phyloP scores from a whole-genome alignment of 2,888 invertebrate genomes.

The Papilio demoleus region DNA sequence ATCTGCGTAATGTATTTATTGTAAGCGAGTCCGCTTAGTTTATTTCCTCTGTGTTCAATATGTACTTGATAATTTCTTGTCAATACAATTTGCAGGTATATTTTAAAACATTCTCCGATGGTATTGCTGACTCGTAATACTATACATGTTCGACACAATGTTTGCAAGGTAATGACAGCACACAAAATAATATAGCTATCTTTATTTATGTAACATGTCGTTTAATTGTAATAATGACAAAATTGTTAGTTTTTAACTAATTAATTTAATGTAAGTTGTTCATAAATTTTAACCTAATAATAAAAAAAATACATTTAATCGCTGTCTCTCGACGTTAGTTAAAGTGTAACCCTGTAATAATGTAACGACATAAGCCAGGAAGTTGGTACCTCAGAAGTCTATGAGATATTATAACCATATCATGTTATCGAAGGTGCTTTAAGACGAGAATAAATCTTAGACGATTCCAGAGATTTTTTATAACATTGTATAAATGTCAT shows the following conservation, averaged over 20 bases:
- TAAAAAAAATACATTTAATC: slow-evolving; percentile 39
- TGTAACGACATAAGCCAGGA: slow-evolving; percentile 35
- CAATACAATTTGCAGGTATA: slow-evolving; percentile 3
- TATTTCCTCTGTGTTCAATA: slow-evolving; percentile 47
- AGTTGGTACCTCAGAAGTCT: slow-evolving; percentile 35
- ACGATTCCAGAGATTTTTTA: slow-evolving; percentile 3
- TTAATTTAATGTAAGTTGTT: slow-evolving; percentile 39
- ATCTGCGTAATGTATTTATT: slow-evolving; percentile 61
- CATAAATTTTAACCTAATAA: slow-evolving; percentile 35
- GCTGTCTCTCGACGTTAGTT: slow-evolving; percentile 34
- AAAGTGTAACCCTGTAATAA: slow-evolving; percentile 26
- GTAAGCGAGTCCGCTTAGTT: slow-evolving; percentile 44
- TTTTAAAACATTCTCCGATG: slow-evolving; percentile 8
- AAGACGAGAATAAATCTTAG: background rate
- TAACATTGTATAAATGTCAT: slow-evolving; percentile 15
- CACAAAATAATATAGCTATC: background rate
- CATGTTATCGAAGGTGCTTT: slow-evolving; percentile 25
- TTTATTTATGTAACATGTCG: slow-evolving; percentile 12
- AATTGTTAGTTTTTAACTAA: slow-evolving; percentile 39
- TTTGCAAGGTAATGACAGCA: background rate
- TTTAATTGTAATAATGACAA: slow-evolving; percentile 31
- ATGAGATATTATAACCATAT: slow-evolving; percentile 33
- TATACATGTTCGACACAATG: background rate
- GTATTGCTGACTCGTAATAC: slow-evolving; percentile 29
- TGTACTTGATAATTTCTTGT: slow-evolving; percentile 35